Evolutionary conservation across 2,113 vertebrate genomes (phyloP).

Genomic region (Urocolius indicus): DNA sequence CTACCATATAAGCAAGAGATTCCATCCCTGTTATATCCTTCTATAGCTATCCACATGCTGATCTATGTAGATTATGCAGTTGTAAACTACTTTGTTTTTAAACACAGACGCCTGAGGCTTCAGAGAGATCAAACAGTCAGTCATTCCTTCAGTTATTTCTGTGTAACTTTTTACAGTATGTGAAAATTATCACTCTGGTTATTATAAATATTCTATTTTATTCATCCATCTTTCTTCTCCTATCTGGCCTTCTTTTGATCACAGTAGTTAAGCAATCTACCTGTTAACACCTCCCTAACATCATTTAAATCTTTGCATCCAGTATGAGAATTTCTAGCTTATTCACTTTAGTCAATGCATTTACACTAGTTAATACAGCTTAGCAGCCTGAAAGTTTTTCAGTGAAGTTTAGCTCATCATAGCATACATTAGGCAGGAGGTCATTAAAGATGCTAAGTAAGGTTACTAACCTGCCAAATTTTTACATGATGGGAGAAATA

Average conservation of each 20-base stretch:
- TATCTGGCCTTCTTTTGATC: not conserved
- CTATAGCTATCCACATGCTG: not conserved
- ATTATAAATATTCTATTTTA: not conserved
- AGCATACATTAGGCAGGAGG: not conserved
- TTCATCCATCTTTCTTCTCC: not conserved
- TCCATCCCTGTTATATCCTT: not conserved
- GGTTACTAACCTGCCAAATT: slow-evolving; percentile 37
- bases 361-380: not conserved
- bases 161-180: not conserved
- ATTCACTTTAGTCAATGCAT: not conserved
- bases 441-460: slow-evolving; percentile 16
- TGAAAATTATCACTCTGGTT: not conserved
- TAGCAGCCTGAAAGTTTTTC: not conserved
- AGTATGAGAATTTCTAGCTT: not conserved
- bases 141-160: not conserved
- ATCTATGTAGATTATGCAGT: not conserved
- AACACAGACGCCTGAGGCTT: not conserved
- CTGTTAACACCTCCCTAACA: not conserved
- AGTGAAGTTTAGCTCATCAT: not conserved
- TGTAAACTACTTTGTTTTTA: not conserved
- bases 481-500: slow-evolving; percentile 29
- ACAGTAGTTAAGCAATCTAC: not conserved
- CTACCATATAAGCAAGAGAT: not conserved
- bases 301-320: not conserved
- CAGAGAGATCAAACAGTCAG: not conserved